phyloP scores from a whole-genome alignment of 2,888 invertebrate species.

The Diaperis boleti region DNA sequence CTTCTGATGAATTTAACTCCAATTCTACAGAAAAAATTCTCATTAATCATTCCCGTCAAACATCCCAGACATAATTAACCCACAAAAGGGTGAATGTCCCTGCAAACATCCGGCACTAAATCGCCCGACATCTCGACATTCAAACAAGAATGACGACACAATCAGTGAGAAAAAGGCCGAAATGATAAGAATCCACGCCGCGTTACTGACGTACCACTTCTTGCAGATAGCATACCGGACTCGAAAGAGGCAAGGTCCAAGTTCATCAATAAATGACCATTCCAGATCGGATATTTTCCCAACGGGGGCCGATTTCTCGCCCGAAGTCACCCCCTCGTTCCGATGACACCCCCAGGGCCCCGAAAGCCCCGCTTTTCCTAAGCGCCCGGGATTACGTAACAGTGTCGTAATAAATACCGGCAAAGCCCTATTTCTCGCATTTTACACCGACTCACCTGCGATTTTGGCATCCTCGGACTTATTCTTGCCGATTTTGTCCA shows the following conservation, averaged over 20 bases:
- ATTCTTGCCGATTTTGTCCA: slow-evolving; percentile 48
- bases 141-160: slow-evolving; percentile 30
- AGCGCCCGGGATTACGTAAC: slow-evolving; percentile 43
- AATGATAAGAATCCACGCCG: slow-evolving; percentile 23
- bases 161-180: slow-evolving; percentile 25
- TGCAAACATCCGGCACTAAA: slow-evolving; percentile 30
- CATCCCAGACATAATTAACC: too few species aligned
- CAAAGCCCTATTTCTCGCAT: slow-evolving; percentile 2
- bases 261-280: slow-evolving; percentile 41
- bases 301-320: slow-evolving; percentile 7
- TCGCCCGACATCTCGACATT: slow-evolving; percentile 7
- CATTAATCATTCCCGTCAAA: too few species aligned
- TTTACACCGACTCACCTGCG: slow-evolving; percentile 46
- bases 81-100: slow-evolving; percentile 22
- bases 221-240: slow-evolving; percentile 40
- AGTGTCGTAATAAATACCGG: slow-evolving; percentile 36
- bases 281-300: slow-evolving; percentile 20
- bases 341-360: neutral
- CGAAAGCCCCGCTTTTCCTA: neutral
- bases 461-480: slow-evolving; percentile 43
- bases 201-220: slow-evolving; percentile 40
- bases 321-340: neutral
- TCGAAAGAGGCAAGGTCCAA: slow-evolving; percentile 46
- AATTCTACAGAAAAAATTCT: too few species aligned
- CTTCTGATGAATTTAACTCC: too few species aligned